phyloP scores from a whole-genome alignment of 2,113 vertebrate species.

The Siniperca chuatsi region DNA sequence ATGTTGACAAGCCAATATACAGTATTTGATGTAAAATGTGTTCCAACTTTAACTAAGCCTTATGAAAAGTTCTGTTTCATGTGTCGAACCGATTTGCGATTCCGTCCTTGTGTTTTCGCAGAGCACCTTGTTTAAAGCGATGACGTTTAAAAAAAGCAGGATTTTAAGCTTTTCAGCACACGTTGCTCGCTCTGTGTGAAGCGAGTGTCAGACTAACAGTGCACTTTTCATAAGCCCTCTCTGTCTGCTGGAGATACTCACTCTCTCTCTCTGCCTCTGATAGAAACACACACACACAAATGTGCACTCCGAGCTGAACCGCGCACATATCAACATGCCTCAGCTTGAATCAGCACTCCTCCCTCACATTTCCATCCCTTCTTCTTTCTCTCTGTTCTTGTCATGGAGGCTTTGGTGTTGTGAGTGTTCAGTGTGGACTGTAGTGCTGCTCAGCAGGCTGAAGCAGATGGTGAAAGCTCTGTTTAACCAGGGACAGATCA shows the following conservation, averaged over 20 bases:
- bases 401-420: constrained; percentile 23
- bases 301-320: constrained; percentile 24
- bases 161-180: constrained; percentile 48
- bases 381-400: constrained; percentile 17
- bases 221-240: constrained; percentile 59
- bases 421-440: background rate
- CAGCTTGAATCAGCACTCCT: constrained; percentile 70
- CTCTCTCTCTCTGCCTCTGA: constrained; percentile 12
- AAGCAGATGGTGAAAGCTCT: constrained; percentile 63
- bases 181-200: constrained; percentile 18
- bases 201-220: constrained; percentile 49
- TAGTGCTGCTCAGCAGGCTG: constrained; percentile 40
- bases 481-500: constrained; percentile 47
- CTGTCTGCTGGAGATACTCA: constrained; percentile 45
- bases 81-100: background rate
- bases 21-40: constrained; percentile 17
- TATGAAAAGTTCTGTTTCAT: background rate
- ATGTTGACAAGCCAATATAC: fast-evolving
- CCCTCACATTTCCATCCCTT: constrained; percentile 52
- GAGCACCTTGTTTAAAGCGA: constrained; percentile 33
- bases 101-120: background rate
- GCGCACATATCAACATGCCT: constrained; percentile 70
- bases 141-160: constrained; percentile 18
- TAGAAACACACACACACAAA: constrained; percentile 22
- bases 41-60: background rate